These are phyloP conservation scores for Diachasmimorpha longicaudata DNA, from an alignment of 1,140 invertebrate genomes.

Conservation along the genomic window DNA sequence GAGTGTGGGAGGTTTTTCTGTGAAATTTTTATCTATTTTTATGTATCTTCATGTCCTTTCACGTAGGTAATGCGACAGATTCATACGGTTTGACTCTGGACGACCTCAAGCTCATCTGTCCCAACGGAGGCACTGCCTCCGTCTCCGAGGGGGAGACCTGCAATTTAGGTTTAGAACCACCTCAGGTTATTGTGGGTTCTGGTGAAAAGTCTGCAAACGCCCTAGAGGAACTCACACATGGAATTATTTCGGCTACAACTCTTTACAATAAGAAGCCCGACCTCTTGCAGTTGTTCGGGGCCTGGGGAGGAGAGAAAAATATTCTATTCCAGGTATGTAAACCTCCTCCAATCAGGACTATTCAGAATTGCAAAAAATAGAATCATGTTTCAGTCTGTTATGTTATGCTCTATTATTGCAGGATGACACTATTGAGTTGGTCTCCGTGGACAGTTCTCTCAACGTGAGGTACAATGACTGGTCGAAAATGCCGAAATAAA, in stretches of 20 bases:
- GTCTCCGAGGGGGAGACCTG: constrained; percentile 67
- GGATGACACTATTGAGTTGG: constrained; percentile 40
- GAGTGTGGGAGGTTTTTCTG: too few relatives aligned
- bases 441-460: constrained; percentile 43
- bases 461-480: constrained; percentile 41
- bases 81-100: constrained; percentile 38
- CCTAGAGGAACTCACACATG: constrained; percentile 62
- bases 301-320: constrained; percentile 59
- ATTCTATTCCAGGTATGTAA: constrained; percentile 64
- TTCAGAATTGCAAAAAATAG: neutral
- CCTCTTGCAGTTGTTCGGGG: constrained; percentile 62
- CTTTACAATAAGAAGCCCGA: constrained; percentile 58
- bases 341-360: too few relatives aligned
- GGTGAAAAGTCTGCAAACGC: constrained; percentile 52
- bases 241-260: constrained; percentile 53
- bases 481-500: constrained; percentile 21
- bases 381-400: too few relatives aligned
- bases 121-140: constrained; percentile 64
- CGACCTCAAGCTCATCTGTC: constrained; percentile 73
- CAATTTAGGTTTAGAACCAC: constrained; percentile 70
- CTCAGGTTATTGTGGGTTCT: constrained; percentile 63
- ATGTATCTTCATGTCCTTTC: too few relatives aligned
- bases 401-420: constrained; percentile 24
- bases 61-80: constrained; percentile 23
- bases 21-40: too few relatives aligned